Percentiles rank a stretch among this genome's conserved stretches.
Conservation (phyloP, 2,888 invertebrate species). For the Acrobasis consociella region DNA sequence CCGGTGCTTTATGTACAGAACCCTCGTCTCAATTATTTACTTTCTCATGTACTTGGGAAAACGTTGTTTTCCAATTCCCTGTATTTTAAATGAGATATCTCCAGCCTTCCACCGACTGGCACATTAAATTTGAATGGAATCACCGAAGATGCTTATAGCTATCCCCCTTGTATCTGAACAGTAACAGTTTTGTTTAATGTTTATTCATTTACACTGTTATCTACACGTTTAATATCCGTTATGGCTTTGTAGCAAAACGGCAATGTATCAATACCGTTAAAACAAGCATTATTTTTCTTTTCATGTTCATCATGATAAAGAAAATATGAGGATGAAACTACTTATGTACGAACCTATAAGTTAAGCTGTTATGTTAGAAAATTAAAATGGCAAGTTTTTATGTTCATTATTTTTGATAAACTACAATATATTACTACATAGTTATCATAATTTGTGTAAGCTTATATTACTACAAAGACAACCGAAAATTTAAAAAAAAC, state of each 20-base stretch:
- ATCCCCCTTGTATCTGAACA: conserved; percentile 7
- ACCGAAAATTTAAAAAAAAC: too few relatives aligned
- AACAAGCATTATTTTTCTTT: neutral
- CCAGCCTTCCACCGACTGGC: neutral
- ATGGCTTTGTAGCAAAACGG: neutral
- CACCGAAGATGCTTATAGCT: neutral
- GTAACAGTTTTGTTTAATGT: conserved; percentile 1
- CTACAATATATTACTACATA: too few relatives aligned
- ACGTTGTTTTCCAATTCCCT: neutral
- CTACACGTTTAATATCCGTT: conserved; percentile 2
- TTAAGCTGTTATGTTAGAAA: too few relatives aligned
- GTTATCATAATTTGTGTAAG: too few relatives aligned
- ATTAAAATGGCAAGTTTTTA: too few relatives aligned
- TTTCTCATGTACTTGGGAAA: neutral
- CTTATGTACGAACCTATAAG: too few relatives aligned
- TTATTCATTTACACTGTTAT: conserved; percentile 16
- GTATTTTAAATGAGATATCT: conserved; percentile 2
- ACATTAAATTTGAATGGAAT: conserved; percentile 1
- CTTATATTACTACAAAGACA: too few relatives aligned
- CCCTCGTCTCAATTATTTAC: neutral
- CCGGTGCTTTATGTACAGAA: neutral
- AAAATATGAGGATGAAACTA: too few relatives aligned
- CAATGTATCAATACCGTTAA: neutral
- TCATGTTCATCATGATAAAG: too few relatives aligned
- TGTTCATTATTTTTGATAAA: too few relatives aligned